Evolutionary conservation across 2,888 invertebrate genomes (phyloP), one percentile per base, ranked within the genome.

Genomic region (Lithosia quadra): DNA sequence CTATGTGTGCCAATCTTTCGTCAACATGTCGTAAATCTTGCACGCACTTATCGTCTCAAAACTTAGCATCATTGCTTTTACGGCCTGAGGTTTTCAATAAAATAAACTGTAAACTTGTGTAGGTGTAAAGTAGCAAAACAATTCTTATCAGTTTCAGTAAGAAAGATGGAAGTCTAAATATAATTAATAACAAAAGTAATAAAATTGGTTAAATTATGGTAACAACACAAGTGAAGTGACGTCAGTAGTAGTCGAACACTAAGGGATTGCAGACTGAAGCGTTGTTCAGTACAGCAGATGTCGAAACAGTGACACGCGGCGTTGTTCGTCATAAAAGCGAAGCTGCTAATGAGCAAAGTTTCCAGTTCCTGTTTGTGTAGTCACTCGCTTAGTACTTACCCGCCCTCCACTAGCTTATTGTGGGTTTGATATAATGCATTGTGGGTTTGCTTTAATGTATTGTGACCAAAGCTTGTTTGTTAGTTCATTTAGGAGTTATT

Each of bases 341-440:
- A 64, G 77, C 79, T 73, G 80, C 83, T 87, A 88, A 88, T 85
- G 86, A 86, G 84, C 82, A 83, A 88, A 86, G 85, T 87, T 86
- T 75, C 68, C 70, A 78, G 76, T 73, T 71, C 66, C 43, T 63
- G 73, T 66, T 74, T 73, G 79, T 71, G 18, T 49, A 49, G 67
- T 75, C 74, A 72, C 74, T 66, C 73, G 73, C 68, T 77, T 67
- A n/a, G 57, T 66, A 75, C 65, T 39, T 68, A 71, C 68, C 65
- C 71, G 59, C 33, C 64, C 58, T 67, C 59, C 71, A 75, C 68
- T 58, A 60, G 60, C 67, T 69, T 69, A 78, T 72, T 69, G 72
- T 69, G 64, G 56, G 59, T 71, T 73, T 75, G 58, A 60, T 73
- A 59, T 62, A 67, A 73, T 64, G 74, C 53, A 71, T 68, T 64